Evolutionary conservation across 2,888 invertebrate species (phyloP).

Genomic region (Nipponacmea schrenckii): DNA sequence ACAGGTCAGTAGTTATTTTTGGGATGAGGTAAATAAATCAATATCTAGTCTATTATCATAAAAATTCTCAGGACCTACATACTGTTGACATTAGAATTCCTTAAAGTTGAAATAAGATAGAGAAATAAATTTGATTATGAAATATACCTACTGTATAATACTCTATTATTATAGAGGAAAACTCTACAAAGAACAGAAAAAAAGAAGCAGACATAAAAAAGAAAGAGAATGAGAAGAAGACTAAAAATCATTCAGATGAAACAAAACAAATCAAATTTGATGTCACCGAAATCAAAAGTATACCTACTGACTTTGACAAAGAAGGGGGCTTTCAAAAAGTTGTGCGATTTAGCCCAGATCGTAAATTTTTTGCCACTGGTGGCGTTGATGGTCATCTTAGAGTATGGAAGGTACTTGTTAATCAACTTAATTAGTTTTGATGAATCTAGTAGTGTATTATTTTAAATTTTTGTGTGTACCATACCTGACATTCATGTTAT

Average conservation of each 20-base stretch:
- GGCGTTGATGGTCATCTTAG: slow-evolving; percentile 89
- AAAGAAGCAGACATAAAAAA: slow-evolving; percentile 26
- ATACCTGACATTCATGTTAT: not conserved
- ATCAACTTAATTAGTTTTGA: no score
- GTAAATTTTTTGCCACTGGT: slow-evolving; percentile 87
- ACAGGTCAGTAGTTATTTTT: no score
- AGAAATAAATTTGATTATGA: no score
- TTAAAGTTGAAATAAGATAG: no score
- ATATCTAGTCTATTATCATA: no score
- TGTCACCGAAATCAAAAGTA: slow-evolving; percentile 56
- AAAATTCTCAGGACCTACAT: no score
- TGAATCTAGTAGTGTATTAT: not conserved
- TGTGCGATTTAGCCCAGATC: slow-evolving; percentile 81
- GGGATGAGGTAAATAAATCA: no score
- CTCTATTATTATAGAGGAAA: not conserved
- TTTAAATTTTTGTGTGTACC: not conserved
- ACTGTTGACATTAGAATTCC: no score
- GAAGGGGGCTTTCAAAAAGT: slow-evolving; percentile 88
- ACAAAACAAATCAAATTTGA: slow-evolving; percentile 65
- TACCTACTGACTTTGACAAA: slow-evolving; percentile 68
- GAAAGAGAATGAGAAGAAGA: slow-evolving; percentile 31
- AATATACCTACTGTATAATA: no score
- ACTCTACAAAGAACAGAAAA: not conserved
- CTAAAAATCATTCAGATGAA: slow-evolving; percentile 10
- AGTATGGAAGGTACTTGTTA: slow-evolving; percentile 77